Conservation (phyloP, 2,888 invertebrate species). For the Synergus umbraculus region DNA sequence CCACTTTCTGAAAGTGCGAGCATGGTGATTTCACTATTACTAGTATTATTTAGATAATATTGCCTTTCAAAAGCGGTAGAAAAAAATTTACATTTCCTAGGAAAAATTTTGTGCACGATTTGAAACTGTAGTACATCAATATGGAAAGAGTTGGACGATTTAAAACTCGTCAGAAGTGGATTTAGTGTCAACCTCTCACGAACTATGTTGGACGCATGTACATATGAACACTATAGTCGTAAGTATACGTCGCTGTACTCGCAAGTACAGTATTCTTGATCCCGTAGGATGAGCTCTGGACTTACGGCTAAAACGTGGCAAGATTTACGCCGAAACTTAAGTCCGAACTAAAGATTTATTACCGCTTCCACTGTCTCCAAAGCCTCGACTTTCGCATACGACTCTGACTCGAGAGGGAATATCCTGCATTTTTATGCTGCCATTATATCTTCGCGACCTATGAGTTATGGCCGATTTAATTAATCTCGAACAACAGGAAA, state of each 20-base stretch:
- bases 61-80: neutral
- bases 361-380: conserved; percentile 59
- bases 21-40: neutral
- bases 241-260: conserved; percentile 56
- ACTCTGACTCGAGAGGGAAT: conserved; percentile 58
- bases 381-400: conserved; percentile 49
- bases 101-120: conserved; percentile 45
- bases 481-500: conserved; percentile 14
- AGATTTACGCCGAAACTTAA: conserved; percentile 76
- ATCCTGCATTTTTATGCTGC: conserved; percentile 65
- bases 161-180: conserved; percentile 73
- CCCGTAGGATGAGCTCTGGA: conserved; percentile 74
- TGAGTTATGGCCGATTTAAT: conserved; percentile 31
- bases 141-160: conserved; percentile 66
- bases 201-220: conserved; percentile 58
- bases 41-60: neutral
- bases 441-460: conserved; percentile 29
- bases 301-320: conserved; percentile 77
- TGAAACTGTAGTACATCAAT: conserved; percentile 63
- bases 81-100: neutral
- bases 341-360: conserved; percentile 75
- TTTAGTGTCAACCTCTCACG: conserved; percentile 63
- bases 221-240: conserved; percentile 30
- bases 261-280: conserved; percentile 71
- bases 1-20: no score